These are phyloP conservation scores for Cynocephalus volans DNA, from an alignment of 2,113 vertebrate species.

Conservation along the genomic window DNA sequence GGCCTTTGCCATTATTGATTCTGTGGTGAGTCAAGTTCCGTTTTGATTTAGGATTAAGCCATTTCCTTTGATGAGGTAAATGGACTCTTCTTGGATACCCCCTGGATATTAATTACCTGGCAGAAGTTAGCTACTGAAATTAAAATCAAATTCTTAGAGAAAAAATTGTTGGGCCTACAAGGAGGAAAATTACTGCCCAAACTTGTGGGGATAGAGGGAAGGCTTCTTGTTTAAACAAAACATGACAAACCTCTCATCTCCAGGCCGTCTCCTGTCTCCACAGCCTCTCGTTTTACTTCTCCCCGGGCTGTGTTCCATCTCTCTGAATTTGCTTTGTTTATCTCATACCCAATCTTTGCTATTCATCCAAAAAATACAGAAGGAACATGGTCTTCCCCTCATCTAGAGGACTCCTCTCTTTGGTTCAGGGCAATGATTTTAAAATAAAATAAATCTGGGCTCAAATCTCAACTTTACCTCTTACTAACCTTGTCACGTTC, in stretches of 20 bases:
- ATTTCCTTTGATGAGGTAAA: conserved; percentile 61
- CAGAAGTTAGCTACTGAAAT: conserved; percentile 44
- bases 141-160: conserved; percentile 23
- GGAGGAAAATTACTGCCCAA: neutral
- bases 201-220: neutral
- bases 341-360: neutral
- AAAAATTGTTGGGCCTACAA: neutral
- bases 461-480: neutral
- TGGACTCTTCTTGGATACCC: neutral
- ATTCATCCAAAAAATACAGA: neutral
- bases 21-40: conserved; percentile 19
- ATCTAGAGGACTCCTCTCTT: neutral
- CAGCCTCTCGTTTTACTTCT: neutral
- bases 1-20: conserved; percentile 4
- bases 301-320: neutral
- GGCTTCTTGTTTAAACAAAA: neutral
- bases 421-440: neutral
- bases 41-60: conserved; percentile 46
- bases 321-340: neutral
- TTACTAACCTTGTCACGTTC: neutral
- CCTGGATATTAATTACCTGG: conserved; percentile 8
- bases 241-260: neutral
- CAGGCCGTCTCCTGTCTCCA: neutral
- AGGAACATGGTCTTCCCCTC: neutral
- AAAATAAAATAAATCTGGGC: neutral